phyloP scores from a whole-genome alignment of 1,140 invertebrate genomes.

The Ostrea denselamellosa region DNA sequence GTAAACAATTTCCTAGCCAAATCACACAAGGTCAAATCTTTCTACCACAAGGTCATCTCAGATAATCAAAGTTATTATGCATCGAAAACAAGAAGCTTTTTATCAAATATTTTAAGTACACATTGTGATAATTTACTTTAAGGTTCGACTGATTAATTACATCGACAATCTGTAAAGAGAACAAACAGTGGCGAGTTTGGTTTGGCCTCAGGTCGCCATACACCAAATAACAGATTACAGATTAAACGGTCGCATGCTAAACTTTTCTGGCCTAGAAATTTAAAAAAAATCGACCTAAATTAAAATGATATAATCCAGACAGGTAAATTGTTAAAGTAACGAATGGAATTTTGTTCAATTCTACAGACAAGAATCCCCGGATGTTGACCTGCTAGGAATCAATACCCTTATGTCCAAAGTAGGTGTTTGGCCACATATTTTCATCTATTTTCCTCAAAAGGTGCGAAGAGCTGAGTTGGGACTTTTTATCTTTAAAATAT shows the following conservation, averaged over 20 bases:
- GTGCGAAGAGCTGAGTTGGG: constrained; percentile 9
- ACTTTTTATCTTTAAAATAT: constrained; percentile 37
- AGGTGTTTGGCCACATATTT: constrained; percentile 16
- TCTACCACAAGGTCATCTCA: background rate
- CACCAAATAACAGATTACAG: background rate
- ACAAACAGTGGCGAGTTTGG: background rate
- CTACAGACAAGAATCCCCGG: background rate
- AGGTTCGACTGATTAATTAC: background rate
- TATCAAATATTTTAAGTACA: background rate
- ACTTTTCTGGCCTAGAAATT: background rate
- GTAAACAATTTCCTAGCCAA: constrained; percentile 2
- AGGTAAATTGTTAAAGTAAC: background rate
- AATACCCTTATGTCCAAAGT: background rate
- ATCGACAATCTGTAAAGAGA: background rate
- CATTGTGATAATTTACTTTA: background rate
- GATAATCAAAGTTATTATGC: constrained; percentile 27
- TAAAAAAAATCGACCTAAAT: too few species aligned
- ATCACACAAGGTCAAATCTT: constrained; percentile 13
- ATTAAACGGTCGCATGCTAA: background rate
- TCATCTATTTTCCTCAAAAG: constrained; percentile 8
- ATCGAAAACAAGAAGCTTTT: background rate
- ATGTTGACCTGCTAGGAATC: background rate
- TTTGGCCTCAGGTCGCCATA: background rate
- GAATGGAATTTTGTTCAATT: background rate
- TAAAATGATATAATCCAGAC: background rate